Conservation (phyloP, 1,140 invertebrate species). For the Manduca sexta region DNA sequence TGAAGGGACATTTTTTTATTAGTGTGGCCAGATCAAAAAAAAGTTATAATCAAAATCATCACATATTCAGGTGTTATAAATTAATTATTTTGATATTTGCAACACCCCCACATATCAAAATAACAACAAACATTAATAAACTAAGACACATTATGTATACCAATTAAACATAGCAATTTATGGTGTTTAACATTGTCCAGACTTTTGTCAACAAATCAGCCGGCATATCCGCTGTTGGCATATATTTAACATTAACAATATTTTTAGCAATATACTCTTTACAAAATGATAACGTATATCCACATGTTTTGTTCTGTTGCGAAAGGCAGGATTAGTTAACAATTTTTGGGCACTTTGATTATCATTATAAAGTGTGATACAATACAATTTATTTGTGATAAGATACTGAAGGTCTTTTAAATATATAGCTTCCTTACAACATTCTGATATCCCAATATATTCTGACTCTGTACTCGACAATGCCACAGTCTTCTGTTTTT, state of each 20-base stretch:
- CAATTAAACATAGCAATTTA: too few relatives aligned
- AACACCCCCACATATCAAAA: too few relatives aligned
- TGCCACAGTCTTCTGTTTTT: too few relatives aligned
- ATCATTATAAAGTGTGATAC: background rate
- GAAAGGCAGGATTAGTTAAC: background rate
- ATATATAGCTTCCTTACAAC: background rate
- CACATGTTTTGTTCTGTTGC: slow-evolving; percentile 2
- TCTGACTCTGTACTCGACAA: too few relatives aligned
- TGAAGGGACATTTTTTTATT: too few relatives aligned
- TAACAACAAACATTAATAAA: too few relatives aligned
- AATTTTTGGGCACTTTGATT: slow-evolving; percentile 2
- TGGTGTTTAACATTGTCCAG: background rate
- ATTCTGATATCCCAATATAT: too few relatives aligned
- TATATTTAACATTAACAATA: background rate
- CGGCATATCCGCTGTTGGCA: slow-evolving; percentile 1
- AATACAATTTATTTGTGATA: background rate
- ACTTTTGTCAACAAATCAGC: slow-evolving; percentile 2
- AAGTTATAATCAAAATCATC: too few relatives aligned
- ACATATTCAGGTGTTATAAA: too few relatives aligned
- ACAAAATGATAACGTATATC: slow-evolving; percentile 3
- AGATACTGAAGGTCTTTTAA: background rate
- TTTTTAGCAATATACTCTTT: background rate
- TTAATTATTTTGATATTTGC: too few relatives aligned
- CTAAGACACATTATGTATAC: too few relatives aligned
- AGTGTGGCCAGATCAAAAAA: too few relatives aligned